A percentile compares a stretch with the other conserved stretches of the same genome.
Conservation (phyloP, 1,140 invertebrate genomes). For the Drosophila ohnishii region DNA sequence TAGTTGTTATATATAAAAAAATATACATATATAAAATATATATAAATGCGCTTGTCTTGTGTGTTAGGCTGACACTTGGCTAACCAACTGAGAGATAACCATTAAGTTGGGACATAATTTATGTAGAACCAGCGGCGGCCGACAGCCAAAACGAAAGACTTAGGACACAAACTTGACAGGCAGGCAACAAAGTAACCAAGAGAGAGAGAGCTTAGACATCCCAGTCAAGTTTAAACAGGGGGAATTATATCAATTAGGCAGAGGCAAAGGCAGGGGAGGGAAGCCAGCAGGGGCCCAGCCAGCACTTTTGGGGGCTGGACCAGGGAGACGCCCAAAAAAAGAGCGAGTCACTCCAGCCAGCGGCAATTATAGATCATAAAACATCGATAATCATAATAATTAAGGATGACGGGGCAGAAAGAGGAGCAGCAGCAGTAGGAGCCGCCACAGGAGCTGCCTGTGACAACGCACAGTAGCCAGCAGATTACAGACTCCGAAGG, state of each 20-base stretch:
- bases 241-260: constrained; percentile 72
- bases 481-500: constrained; percentile 42
- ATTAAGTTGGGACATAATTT: constrained; percentile 63
- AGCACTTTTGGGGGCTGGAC: constrained; percentile 41
- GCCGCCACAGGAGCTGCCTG: constrained; percentile 36
- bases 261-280: constrained; percentile 28
- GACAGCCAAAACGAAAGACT: constrained; percentile 46
- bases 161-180: constrained; percentile 41
- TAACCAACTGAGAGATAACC: constrained; percentile 64
- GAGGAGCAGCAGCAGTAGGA: constrained; percentile 13
- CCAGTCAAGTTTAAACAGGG: constrained; percentile 25
- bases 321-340: constrained; percentile 64
- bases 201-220: constrained; percentile 30
- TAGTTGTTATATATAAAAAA: background rate
- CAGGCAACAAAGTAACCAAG: constrained; percentile 36
- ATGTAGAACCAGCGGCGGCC: constrained; percentile 47
- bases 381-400: constrained; percentile 82
- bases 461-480: constrained; percentile 70
- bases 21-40: constrained; percentile 3
- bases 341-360: constrained; percentile 60
- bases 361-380: constrained; percentile 80
- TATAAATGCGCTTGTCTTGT: constrained; percentile 15
- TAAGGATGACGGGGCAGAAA: constrained; percentile 77
- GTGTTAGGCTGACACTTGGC: constrained; percentile 60
- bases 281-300: background rate